phyloP scores from a whole-genome alignment of 1,140 invertebrate genomes.

The Helicoverpa armigera region DNA sequence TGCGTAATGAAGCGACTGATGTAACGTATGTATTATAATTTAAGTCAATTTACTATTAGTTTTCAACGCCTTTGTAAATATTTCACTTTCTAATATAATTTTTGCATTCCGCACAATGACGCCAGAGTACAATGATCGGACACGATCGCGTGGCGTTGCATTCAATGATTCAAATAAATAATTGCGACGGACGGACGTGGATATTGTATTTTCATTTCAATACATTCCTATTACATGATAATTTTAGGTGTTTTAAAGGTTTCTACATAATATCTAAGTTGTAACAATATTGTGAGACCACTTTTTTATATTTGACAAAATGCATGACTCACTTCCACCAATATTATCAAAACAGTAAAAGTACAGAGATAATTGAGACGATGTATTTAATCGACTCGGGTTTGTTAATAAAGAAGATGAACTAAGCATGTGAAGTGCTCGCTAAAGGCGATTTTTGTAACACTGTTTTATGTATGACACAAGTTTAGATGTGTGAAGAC shows the following conservation, averaged over 20 bases:
- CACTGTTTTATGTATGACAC: neutral
- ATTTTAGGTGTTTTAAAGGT: neutral
- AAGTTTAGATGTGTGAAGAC: neutral
- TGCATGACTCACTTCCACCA: too few relatives aligned
- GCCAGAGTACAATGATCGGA: slow-evolving; percentile 19
- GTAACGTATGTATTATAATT: slow-evolving; percentile 45
- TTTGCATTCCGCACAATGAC: neutral
- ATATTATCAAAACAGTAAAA: too few relatives aligned
- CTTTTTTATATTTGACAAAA: too few relatives aligned
- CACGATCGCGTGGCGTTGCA: neutral
- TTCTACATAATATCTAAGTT: neutral
- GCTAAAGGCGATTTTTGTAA: too few relatives aligned
- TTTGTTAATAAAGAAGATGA: too few relatives aligned
- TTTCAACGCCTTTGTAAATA: slow-evolving; percentile 2
- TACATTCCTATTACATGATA: too few relatives aligned
- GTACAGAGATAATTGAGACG: too few relatives aligned
- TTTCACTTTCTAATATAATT: slow-evolving; percentile 37
- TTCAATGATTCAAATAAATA: slow-evolving; percentile 18
- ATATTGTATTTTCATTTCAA: slow-evolving; percentile 32
- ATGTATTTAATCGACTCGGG: too few relatives aligned
- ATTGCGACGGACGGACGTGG: slow-evolving; percentile 31
- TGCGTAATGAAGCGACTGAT: slow-evolving; percentile 31
- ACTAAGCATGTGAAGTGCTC: too few relatives aligned
- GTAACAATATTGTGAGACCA: too few relatives aligned
- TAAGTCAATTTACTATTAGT: slow-evolving; percentile 19